Conservation (phyloP, 2,888 invertebrate species). For the Nomada fucata region DNA sequence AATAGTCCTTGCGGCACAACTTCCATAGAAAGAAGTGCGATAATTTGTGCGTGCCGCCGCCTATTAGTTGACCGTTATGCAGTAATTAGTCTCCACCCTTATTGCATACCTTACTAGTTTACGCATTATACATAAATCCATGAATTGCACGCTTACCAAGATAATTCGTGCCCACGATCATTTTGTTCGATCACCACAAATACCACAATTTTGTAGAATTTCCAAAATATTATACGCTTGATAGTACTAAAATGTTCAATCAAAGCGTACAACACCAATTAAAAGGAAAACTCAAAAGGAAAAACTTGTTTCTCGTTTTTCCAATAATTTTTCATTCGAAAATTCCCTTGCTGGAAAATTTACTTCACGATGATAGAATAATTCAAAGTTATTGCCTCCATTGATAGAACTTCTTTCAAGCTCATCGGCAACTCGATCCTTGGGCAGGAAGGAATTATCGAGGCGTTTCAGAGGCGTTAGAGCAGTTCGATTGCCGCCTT, state of each 20-base stretch:
- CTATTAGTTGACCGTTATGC: background rate
- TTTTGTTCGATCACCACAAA: background rate
- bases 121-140: background rate
- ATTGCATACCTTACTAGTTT: background rate
- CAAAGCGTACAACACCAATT: no score
- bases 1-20: background rate
- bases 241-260: no score
- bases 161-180: background rate
- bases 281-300: no score
- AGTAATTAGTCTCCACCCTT: background rate
- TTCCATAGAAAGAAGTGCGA: background rate
- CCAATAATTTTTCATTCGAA: background rate
- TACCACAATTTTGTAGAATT: no score
- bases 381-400: slow-evolving; percentile 12
- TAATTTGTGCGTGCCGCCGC: slow-evolving; percentile 21
- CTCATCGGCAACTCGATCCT: slow-evolving; percentile 1
- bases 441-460: slow-evolving; percentile 29
- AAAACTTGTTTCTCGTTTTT: no score
- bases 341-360: background rate
- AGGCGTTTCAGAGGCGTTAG: slow-evolving; percentile 20
- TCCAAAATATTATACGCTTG: no score
- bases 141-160: background rate
- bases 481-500: slow-evolving; percentile 40
- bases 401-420: slow-evolving; percentile 16
- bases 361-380: background rate